phyloP scores from a whole-genome alignment of 1,140 invertebrate genomes.

The Orius laevigatus region DNA sequence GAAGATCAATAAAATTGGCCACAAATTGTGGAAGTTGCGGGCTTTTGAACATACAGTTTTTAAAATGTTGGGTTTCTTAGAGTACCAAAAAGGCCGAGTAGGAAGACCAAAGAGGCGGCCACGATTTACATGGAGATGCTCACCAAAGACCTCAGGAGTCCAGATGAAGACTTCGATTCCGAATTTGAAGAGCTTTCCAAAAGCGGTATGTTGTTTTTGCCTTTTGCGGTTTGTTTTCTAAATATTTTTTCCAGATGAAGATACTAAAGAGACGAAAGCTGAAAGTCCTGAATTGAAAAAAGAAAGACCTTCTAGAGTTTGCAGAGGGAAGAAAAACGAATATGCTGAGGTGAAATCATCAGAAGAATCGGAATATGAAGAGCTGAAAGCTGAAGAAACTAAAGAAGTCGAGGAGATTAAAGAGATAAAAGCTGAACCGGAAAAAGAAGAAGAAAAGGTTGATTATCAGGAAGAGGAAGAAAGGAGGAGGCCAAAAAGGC shows the following conservation, averaged over 20 bases:
- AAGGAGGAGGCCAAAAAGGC: background rate
- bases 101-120: conserved; percentile 60
- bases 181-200: conserved; percentile 19
- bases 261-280: no score
- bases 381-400: background rate
- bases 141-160: conserved; percentile 42
- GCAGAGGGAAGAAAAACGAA: no score
- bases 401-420: conserved; percentile 19
- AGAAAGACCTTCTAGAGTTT: no score
- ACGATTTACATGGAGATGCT: conserved; percentile 58
- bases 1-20: no score
- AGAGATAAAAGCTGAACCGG: conserved; percentile 6
- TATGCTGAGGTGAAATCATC: no score
- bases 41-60: no score
- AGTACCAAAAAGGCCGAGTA: conserved; percentile 31
- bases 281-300: no score
- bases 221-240: no score
- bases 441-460: conserved; percentile 12
- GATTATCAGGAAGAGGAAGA: conserved; percentile 10
- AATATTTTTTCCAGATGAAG: no score
- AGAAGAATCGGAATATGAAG: no score
- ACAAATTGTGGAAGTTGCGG: no score
- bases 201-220: conserved; percentile 15
- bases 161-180: conserved; percentile 33
- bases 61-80: no score